phyloP scores from a whole-genome alignment of 2,888 invertebrate genomes.

The Lasioglossum vierecki region DNA sequence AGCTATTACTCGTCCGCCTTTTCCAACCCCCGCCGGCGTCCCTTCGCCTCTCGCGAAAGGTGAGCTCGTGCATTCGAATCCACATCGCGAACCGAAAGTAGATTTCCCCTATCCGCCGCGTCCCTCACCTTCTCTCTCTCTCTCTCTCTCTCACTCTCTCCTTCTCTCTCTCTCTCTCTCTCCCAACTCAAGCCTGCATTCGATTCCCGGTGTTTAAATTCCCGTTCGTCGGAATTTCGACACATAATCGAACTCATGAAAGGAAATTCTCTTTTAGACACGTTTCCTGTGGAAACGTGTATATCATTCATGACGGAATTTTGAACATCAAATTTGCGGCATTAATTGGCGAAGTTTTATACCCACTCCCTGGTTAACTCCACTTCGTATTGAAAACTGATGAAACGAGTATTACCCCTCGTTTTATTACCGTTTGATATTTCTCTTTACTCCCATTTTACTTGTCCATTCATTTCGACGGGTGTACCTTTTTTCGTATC shows the following conservation, averaged over 20 bases:
- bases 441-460: background rate
- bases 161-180: background rate
- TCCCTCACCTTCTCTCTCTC: constrained; percentile 7
- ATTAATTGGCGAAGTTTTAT: background rate
- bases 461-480: background rate
- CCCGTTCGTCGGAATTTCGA: constrained; percentile 16
- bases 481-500: background rate
- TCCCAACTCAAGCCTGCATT: background rate
- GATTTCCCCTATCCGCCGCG: constrained; percentile 51
- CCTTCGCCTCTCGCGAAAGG: constrained; percentile 62
- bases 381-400: background rate
- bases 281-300: background rate
- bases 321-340: background rate
- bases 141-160: background rate
- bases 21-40: constrained; percentile 64
- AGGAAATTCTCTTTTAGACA: background rate
- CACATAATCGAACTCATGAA: constrained; percentile 7
- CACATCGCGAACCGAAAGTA: constrained; percentile 66
- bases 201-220: constrained; percentile 29
- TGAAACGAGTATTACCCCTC: background rate
- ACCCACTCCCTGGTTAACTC: background rate
- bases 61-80: constrained; percentile 62
- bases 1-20: constrained; percentile 82
- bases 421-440: background rate
- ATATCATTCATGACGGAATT: background rate